A percentile compares a stretch with the other conserved stretches of the same genome.
Conservation (phyloP, 2,797 vertebrate species). For the Mergus octosetaceus region DNA sequence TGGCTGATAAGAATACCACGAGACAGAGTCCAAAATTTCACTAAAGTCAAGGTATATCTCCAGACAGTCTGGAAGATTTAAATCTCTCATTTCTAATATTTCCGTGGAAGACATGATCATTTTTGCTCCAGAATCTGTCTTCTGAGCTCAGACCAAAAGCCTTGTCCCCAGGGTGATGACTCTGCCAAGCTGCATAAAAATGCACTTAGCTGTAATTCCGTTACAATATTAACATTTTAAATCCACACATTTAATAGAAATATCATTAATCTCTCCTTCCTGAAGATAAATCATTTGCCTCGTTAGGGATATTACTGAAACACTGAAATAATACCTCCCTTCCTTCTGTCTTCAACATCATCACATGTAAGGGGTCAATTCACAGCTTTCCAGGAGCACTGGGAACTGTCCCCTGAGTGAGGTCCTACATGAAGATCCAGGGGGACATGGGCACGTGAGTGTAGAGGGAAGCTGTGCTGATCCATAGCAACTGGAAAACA, state of each 20-base stretch:
- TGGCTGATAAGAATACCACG: not conserved
- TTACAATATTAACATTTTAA: not conserved
- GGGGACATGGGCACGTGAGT: not conserved
- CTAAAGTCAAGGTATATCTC: not conserved
- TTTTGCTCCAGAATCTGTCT: not conserved
- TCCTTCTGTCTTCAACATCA: not conserved
- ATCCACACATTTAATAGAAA: not conserved
- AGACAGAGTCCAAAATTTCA: not conserved
- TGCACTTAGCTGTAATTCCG: not conserved
- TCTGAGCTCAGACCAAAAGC: not conserved
- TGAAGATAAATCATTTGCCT: not conserved
- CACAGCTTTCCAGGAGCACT: not conserved
- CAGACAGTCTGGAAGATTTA: not conserved
- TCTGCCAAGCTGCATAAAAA: constrained; percentile 11
- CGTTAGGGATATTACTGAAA: not conserved
- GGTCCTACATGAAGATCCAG: not conserved
- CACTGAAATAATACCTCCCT: not conserved
- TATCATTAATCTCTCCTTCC: not conserved
- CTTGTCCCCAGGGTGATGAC: not conserved
- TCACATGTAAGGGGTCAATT: not conserved
- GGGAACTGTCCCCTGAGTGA: not conserved
- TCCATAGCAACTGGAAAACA: not conserved
- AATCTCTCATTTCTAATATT: not conserved
- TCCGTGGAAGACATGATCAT: not conserved
- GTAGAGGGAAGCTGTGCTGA: not conserved